Percentiles rank a stretch among this genome's conserved stretches.
Conservation (phyloP, 2,113 vertebrate genomes). For the Passer domesticus region DNA sequence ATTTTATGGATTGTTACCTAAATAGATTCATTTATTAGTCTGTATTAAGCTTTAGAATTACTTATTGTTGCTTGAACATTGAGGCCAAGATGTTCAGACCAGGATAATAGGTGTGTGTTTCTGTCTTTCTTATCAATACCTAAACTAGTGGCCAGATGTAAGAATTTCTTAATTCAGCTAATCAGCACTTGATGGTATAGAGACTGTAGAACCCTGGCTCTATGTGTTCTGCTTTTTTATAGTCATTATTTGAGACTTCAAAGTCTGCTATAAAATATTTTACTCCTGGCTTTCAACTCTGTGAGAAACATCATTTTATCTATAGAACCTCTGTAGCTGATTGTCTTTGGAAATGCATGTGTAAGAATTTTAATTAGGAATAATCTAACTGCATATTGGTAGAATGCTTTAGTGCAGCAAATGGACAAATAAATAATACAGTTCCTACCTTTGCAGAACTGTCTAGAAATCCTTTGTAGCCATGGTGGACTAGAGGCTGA, state of each 20-base stretch:
- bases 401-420: background rate
- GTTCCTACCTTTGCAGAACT: conserved; percentile 81
- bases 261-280: background rate
- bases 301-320: background rate
- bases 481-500: conserved; percentile 89
- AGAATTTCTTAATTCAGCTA: background rate
- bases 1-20: background rate
- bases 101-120: background rate
- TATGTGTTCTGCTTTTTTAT: background rate
- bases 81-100: background rate
- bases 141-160: background rate
- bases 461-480: conserved; percentile 91
- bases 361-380: background rate
- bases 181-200: background rate
- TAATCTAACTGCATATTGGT: background rate
- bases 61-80: background rate
- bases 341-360: background rate
- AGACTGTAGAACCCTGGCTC: background rate
- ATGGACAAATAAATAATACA: conserved; percentile 36
- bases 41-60: background rate
- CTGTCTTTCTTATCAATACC: background rate
- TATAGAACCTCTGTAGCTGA: background rate
- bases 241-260: background rate
- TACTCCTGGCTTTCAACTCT: background rate
- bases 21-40: background rate